Base-by-base conservation (phyloP, 1,140 invertebrate species). In the Psix sp. region DNA sequence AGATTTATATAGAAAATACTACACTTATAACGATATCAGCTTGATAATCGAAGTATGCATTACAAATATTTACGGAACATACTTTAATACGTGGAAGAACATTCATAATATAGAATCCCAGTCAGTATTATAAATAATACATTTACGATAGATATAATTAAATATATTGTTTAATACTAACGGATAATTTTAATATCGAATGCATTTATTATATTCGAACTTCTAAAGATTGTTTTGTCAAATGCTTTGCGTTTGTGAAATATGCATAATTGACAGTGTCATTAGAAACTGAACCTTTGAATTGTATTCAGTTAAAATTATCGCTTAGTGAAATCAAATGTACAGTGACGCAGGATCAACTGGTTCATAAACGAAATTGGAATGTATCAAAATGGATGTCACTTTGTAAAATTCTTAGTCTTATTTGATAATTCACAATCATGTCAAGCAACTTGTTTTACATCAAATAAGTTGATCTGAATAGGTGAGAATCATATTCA, bases 1-100 rank as follows among this genome's bases (percentile, higher is more conserved):
- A 56, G 43, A 56, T 42, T 71, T 48, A 62, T 11, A 62, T 70
- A 71, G 43, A 62, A 71, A 70, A 70, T 45, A 59, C 60, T 60
- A 70, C 56, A 70, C 40, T 60, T 60, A 54, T 52, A 33, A 56
- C 54, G 39, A 59, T 59, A 68, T 59, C 31, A 46, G 43, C 52
- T 56, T 62, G 35, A 71, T 56, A 71, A 54, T 60, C 40, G 14
- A 68, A 43, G 35, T 54, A 54, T 49, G 46, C 35, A 49, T 62
- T 62, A 70, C 24, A 70, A 60, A 71, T 49, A 71, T 71, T 71
- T 71, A 39, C 48, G 48, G 66, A 70, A 46, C 20, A 59, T 51
- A 67, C 45, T 59, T 43, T 68, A 52, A 35, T 60, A 54, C 24
- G 39, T 56, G 49, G 56, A 70, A 62, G 56, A 60, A 70, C 66